Conservation (phyloP, 2,888 invertebrate species). For the Drosophila kanekoi region DNA sequence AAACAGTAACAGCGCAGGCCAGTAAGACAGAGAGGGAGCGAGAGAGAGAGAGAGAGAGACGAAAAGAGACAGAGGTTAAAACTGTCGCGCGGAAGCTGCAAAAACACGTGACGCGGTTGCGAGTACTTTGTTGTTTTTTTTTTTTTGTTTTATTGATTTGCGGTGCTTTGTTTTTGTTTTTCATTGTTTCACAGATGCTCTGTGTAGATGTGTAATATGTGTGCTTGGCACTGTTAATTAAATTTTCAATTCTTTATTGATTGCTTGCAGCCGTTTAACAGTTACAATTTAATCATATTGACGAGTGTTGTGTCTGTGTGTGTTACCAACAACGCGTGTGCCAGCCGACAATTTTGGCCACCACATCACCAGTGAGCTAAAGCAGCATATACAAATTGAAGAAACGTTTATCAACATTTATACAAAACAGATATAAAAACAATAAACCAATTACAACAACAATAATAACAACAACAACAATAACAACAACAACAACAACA, state of each 20-base stretch:
- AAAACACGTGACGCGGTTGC: slow-evolving; percentile 27
- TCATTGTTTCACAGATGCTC: neutral
- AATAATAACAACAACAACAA: slow-evolving; percentile 6
- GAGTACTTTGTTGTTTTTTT: neutral
- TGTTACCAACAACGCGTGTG: slow-evolving; percentile 37
- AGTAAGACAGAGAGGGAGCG: neutral
- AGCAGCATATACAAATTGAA: slow-evolving; percentile 15
- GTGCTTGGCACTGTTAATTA: slow-evolving; percentile 24
- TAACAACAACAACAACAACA: slow-evolving; percentile 5
- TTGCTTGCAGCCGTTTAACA: slow-evolving; percentile 57
- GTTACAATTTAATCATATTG: slow-evolving; percentile 49
- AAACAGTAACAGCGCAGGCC: slow-evolving; percentile 4
- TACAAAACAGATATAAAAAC: slow-evolving; percentile 21
- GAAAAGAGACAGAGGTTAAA: neutral
- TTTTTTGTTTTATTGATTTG: slow-evolving; percentile 1
- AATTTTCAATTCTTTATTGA: slow-evolving; percentile 23
- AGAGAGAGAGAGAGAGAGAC: neutral
- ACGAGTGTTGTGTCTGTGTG: slow-evolving; percentile 58
- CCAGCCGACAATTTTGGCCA: slow-evolving; percentile 25
- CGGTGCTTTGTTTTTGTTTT: neutral
- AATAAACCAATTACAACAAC: slow-evolving; percentile 23
- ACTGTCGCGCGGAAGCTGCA: slow-evolving; percentile 19
- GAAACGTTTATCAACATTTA: slow-evolving; percentile 6
- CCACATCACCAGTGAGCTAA: slow-evolving; percentile 13
- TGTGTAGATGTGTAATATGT: slow-evolving; percentile 3